Conservation (phyloP, 2,888 invertebrate species). For the Leucania comma region DNA sequence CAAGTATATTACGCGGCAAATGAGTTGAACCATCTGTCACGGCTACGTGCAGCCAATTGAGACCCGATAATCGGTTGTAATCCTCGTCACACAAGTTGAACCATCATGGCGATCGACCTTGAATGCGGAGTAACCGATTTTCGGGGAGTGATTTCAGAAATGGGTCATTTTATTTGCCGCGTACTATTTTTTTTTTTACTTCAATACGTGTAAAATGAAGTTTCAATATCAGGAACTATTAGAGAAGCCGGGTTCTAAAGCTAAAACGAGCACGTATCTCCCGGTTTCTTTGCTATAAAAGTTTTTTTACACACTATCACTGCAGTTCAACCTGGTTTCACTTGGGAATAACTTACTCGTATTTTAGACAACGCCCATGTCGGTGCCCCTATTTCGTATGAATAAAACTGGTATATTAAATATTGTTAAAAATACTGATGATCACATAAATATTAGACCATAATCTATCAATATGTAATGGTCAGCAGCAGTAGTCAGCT, state of each 20-base stretch:
- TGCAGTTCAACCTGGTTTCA: conserved; percentile 17
- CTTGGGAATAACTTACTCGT: background rate
- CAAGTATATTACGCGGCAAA: no score
- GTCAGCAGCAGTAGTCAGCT: conserved; percentile 6
- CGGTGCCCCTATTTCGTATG: conserved; percentile 1
- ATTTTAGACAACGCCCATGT: background rate
- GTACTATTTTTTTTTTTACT: conserved; percentile 9
- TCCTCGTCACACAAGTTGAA: no score
- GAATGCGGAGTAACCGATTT: no score
- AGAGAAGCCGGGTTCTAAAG: conserved; percentile 27
- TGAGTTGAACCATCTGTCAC: no score
- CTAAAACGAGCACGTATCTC: background rate
- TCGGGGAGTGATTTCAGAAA: no score
- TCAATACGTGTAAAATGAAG: background rate
- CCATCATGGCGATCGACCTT: no score
- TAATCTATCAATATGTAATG: conserved; percentile 14
- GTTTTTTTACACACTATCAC: conserved; percentile 28
- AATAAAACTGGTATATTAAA: conserved; percentile 9
- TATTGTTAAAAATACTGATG: conserved; percentile 10
- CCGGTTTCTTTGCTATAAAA: conserved; percentile 22
- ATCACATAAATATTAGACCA: conserved; percentile 28
- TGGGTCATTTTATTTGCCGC: no score
- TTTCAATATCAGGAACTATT: conserved; percentile 1
- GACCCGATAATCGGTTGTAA: no score
- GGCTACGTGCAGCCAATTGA: no score